phyloP scores from a whole-genome alignment of 2,113 vertebrate species.

The Spheniscus mendiculus region DNA sequence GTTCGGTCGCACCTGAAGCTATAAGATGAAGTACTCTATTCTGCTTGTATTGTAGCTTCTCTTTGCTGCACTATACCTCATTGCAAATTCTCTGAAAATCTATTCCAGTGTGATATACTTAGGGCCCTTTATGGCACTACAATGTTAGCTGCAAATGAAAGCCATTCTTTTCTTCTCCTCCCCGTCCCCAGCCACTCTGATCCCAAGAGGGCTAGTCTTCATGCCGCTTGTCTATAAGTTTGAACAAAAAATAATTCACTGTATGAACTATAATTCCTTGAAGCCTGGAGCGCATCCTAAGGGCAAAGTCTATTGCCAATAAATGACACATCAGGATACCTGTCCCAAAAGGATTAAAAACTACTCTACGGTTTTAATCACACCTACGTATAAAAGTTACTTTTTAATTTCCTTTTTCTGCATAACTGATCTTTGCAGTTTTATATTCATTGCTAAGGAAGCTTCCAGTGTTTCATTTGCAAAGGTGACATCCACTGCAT shows the following conservation, averaged over 20 bases:
- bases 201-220: slow-evolving; percentile 9
- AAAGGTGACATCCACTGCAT: slow-evolving; percentile 44
- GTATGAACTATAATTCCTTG: background rate
- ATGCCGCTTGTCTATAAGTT: background rate
- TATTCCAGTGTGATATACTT: background rate
- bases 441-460: slow-evolving; percentile 33
- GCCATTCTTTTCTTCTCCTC: background rate
- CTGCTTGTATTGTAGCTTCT: background rate
- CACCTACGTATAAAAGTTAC: background rate
- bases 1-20: background rate
- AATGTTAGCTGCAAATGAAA: background rate
- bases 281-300: slow-evolving; percentile 1
- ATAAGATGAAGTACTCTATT: background rate
- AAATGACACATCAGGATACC: slow-evolving; percentile 19
- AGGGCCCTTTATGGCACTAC: background rate
- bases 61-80: background rate
- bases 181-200: background rate
- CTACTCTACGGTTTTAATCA: slow-evolving; percentile 19
- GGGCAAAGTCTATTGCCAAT: background rate
- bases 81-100: background rate
- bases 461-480: slow-evolving; percentile 51
- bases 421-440: slow-evolving; percentile 42
- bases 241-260: slow-evolving; percentile 30
- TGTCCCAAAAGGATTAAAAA: slow-evolving; percentile 8
- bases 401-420: slow-evolving; percentile 53